These are phyloP conservation scores for Lysandra bellargus DNA, from an alignment of 2,888 invertebrate genomes.

Conservation along the genomic window DNA sequence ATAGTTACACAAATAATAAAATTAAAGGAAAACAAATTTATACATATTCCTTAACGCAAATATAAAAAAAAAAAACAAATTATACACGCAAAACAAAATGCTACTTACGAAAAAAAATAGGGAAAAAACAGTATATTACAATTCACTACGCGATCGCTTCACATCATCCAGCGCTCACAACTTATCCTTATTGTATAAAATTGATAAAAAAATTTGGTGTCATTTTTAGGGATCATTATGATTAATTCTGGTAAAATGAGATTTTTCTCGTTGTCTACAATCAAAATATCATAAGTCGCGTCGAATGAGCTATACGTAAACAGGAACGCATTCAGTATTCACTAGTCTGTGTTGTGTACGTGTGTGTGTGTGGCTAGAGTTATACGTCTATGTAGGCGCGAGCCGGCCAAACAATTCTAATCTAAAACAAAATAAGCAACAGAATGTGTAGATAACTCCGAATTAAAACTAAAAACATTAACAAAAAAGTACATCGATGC, in stretches of 20 bases:
- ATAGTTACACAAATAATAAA: conserved; percentile 80
- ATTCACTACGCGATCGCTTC: conserved; percentile 69
- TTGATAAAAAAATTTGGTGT: conserved; percentile 69
- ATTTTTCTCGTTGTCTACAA: conserved; percentile 32
- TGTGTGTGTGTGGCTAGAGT: neutral
- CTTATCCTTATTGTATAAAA: conserved; percentile 54
- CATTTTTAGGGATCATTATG: conserved; percentile 63
- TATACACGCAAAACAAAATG: conserved; percentile 76
- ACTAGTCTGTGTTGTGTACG: conserved; percentile 11
- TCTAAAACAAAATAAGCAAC: conserved; percentile 62
- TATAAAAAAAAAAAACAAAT: conserved; percentile 73
- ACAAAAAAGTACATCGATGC: conserved; percentile 66
- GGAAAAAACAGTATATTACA: conserved; percentile 74
- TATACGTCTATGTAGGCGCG: conserved; percentile 23
- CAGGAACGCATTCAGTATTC: conserved; percentile 28
- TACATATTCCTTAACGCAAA: conserved; percentile 78
- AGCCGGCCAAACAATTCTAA: conserved; percentile 35
- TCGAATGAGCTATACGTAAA: conserved; percentile 24
- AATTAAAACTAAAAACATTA: conserved; percentile 66
- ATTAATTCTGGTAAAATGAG: conserved; percentile 47
- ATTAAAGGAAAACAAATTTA: conserved; percentile 79
- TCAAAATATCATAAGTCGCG: conserved; percentile 12
- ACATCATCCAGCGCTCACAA: conserved; percentile 56
- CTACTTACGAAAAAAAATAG: conserved; percentile 62
- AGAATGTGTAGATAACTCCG: conserved; percentile 53